Base-by-base conservation (phyloP, 2,888 invertebrate species). In the Cephonodes hylas region DNA sequence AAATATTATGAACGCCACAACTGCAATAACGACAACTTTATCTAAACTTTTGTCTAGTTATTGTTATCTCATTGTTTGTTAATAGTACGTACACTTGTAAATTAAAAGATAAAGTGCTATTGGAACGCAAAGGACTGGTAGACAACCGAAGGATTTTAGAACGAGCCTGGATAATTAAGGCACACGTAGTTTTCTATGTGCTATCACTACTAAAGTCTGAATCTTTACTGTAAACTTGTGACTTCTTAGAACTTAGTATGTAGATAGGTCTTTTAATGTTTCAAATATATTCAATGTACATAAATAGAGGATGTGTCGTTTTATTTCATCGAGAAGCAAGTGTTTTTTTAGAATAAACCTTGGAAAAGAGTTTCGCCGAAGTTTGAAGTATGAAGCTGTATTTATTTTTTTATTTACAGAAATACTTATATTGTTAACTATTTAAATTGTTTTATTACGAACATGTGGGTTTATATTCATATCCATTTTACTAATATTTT, bases 171-270 rank as follows among this genome's bases (percentile, higher is more conserved):
- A 27, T 42, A 8, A 66, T 60, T 27, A 6, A 4, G n/a, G n/a
- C n/a, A n/a, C n/a, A 53, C 27, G 15, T 31, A 31, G 25, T 48
- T 27, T 10, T 46, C 18, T 31, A 31, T 10, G 18, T 53, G n/a
- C 23, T 31, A 53, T 53, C n/a, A 31, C 18, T 53, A 31, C 27
- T 18, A 53, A 23, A 53, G 31, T 53, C 53, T 53, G 27, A 53
- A 48, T 27, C 15, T 27, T 8, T 27, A 48, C 27, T 48, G 15
- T 59, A 60, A 62, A 38, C 56, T 59, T 46, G 20, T 18, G 48
- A 46, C 45, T 56, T 56, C 53, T 59, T 60, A 58, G 53, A 62
- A 44, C 62, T 58, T 62, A 15, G 44, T 31, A 56, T 64, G 46
- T 63, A 15, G 48, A 48, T 15, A 48, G 46, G 46, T 15, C 2